phyloP scores from a whole-genome alignment of 2,113 vertebrate species.

The Formicarius rufipectus region DNA sequence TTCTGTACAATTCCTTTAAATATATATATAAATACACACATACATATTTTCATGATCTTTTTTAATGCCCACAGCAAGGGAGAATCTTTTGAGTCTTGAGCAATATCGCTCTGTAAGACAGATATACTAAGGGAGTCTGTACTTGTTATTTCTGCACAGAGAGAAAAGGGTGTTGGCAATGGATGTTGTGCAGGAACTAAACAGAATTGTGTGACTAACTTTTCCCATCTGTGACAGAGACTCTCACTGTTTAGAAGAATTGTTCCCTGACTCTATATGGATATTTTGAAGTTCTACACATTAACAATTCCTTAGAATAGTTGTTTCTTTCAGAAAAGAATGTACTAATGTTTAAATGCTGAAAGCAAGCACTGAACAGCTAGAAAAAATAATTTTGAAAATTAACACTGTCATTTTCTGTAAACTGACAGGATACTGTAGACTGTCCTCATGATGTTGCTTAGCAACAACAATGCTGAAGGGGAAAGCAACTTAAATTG shows the following conservation, averaged over 20 bases:
- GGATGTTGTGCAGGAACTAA: neutral
- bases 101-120: neutral
- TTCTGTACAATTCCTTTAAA: neutral
- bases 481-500: neutral
- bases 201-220: neutral
- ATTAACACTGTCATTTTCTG: neutral
- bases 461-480: neutral
- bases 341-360: neutral
- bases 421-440: neutral
- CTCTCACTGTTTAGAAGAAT: neutral
- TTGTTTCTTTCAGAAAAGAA: neutral
- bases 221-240: neutral
- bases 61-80: neutral
- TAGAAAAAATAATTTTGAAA: neutral
- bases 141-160: neutral
- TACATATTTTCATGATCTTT: neutral
- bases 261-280: neutral
- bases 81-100: neutral
- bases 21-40: too few relatives aligned
- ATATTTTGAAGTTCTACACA: neutral
- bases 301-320: neutral
- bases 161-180: neutral
- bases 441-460: neutral
- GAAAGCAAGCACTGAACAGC: neutral
- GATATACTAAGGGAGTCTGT: neutral